A percentile compares a stretch with the other conserved stretches of the same genome.
These are phyloP conservation scores for Eristalis arbustorum DNA, from an alignment of 2,888 invertebrate genomes.

Conservation along the genomic window DNA sequence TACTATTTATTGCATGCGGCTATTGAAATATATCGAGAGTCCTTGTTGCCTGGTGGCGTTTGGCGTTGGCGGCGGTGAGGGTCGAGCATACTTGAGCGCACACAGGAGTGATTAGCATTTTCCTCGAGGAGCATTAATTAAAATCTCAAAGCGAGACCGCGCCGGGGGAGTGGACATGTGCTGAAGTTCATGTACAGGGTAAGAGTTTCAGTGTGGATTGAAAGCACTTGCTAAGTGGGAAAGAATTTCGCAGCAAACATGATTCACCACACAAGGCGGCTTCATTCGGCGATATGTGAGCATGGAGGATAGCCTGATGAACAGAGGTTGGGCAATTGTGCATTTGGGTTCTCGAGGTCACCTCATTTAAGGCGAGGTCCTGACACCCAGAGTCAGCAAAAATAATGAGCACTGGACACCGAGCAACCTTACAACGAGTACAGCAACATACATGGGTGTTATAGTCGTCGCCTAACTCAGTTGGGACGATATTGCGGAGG, in stretches of 20 bases:
- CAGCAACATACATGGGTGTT: too few species aligned
- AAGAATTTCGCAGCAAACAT: too few species aligned
- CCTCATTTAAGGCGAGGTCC: too few species aligned
- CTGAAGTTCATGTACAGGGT: neutral
- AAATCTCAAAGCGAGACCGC: constrained; percentile 18
- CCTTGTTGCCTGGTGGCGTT: neutral
- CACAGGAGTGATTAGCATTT: constrained; percentile 53
- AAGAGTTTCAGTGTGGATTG: neutral
- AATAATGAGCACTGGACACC: too few species aligned
- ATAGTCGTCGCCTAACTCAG: too few species aligned
- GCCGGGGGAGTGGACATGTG: neutral
- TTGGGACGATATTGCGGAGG: too few species aligned
- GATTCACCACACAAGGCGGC: too few species aligned
- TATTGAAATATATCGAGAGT: constrained; percentile 37
- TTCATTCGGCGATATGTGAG: too few species aligned
- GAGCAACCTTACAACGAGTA: too few species aligned
- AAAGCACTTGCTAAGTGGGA: neutral
- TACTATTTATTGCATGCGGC: constrained; percentile 63
- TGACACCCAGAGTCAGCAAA: too few species aligned
- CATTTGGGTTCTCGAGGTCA: neutral
- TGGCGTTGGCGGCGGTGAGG: constrained; percentile 11
- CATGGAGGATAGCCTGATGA: neutral
- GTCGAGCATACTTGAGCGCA: constrained; percentile 49
- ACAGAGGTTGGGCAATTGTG: neutral
- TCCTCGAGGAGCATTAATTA: constrained; percentile 42